Percentiles rank a stretch among this genome's conserved stretches.
These are phyloP conservation scores for Argopecten irradians DNA, from an alignment of 1,140 invertebrate genomes.

Conservation along the genomic window DNA sequence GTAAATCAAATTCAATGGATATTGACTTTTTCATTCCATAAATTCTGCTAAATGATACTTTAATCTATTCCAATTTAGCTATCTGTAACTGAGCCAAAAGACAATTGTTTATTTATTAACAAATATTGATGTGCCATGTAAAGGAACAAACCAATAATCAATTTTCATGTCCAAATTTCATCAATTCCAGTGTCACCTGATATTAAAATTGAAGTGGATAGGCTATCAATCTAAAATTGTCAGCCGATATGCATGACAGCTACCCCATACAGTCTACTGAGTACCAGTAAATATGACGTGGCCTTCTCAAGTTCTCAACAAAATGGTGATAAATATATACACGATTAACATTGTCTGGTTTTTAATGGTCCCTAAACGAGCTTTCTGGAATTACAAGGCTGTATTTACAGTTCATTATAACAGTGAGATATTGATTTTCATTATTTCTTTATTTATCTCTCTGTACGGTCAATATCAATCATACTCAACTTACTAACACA, in stretches of 20 bases:
- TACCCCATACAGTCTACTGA: neutral
- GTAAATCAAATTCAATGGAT: too few species aligned
- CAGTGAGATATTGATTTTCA: neutral
- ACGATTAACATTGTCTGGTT: neutral
- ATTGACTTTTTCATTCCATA: too few species aligned
- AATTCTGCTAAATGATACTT: too few species aligned
- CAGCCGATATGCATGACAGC: neutral
- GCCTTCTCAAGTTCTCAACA: neutral
- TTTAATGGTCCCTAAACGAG: neutral
- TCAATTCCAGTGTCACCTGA: neutral
- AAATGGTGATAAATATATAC: neutral
- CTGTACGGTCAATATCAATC: neutral
- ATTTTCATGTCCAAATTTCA: constrained; percentile 2
- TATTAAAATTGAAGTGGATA: neutral
- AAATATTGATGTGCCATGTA: neutral
- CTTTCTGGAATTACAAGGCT: neutral
- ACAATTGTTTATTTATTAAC: neutral
- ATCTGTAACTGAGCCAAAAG: neutral
- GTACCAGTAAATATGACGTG: neutral
- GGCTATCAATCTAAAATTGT: neutral
- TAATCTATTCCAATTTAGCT: too few species aligned
- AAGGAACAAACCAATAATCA: neutral
- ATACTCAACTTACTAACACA: neutral
- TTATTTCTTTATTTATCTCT: neutral
- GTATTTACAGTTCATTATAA: neutral